phyloP scores from a whole-genome alignment of 2,888 invertebrate species.

The Mactromeris polynyma region DNA sequence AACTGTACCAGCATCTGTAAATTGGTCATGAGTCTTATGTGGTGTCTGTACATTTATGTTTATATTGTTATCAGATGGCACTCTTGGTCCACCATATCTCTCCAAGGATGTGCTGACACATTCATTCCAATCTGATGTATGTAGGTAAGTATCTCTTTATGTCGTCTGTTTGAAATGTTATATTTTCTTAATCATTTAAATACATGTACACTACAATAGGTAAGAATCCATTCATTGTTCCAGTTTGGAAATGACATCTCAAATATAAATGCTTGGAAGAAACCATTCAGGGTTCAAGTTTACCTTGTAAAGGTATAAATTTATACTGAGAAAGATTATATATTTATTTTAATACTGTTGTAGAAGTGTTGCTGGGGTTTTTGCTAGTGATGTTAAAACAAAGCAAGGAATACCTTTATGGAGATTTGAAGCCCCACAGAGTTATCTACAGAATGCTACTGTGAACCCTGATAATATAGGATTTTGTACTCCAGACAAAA shows the following conservation, averaged over 20 bases:
- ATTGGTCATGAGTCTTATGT: not conserved
- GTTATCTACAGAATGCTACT: conserved; percentile 77
- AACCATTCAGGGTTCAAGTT: no score
- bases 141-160: conserved; percentile 72
- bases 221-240: no score
- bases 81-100: conserved; percentile 79
- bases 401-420: conserved; percentile 79
- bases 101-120: conserved; percentile 64
- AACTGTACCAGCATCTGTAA: no score
- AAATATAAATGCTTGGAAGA: no score
- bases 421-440: conserved; percentile 75
- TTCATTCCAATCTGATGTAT: conserved; percentile 82
- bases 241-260: no score
- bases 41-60: not conserved
- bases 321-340: no score
- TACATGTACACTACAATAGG: no score
- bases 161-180: no score
- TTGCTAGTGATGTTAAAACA: conserved; percentile 71
- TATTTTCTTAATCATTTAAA: no score
- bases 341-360: not conserved
- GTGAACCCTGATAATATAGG: conserved; percentile 84
- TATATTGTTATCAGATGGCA: conserved; percentile 78
- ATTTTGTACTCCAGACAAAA: conserved; percentile 83
- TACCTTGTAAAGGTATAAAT: no score
- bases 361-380: conserved; percentile 82